phyloP scores from a whole-genome alignment of 2,888 invertebrate genomes.

The Psylliodes chrysocephalus region DNA sequence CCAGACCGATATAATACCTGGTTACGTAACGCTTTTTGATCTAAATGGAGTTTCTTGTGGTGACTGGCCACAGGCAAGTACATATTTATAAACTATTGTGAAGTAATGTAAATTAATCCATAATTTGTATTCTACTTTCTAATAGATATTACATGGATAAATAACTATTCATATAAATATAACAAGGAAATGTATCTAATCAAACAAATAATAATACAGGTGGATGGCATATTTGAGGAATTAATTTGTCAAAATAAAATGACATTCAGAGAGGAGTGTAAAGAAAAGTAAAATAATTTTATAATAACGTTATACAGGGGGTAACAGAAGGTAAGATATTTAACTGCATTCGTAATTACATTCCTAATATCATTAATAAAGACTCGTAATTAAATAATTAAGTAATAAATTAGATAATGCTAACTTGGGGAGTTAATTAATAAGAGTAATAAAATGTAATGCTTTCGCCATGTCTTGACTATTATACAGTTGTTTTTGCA shows the following conservation, averaged over 20 bases:
- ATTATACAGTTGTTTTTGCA: too few species aligned
- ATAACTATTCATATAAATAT: slow-evolving; percentile 14
- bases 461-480: too few species aligned
- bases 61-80: slow-evolving; percentile 27
- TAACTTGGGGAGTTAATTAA: too few species aligned
- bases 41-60: slow-evolving; percentile 32
- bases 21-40: slow-evolving; percentile 20
- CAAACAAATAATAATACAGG: slow-evolving; percentile 3
- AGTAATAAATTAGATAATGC: too few species aligned
- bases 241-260: background rate
- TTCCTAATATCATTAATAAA: too few species aligned
- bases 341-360: too few species aligned
- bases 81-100: slow-evolving; percentile 30
- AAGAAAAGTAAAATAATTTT: too few species aligned
- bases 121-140: slow-evolving; percentile 32
- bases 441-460: too few species aligned
- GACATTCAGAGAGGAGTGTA: too few species aligned
- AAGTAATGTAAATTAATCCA: slow-evolving; percentile 29
- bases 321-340: too few species aligned
- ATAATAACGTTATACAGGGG: too few species aligned
- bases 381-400: too few species aligned
- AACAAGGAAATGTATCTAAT: slow-evolving; percentile 15
- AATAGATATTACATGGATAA: slow-evolving; percentile 22
- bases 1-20: background rate
- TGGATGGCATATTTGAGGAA: background rate